phyloP scores from a whole-genome alignment of 2,888 invertebrate species.

The Teinopalpus imperialis region DNA sequence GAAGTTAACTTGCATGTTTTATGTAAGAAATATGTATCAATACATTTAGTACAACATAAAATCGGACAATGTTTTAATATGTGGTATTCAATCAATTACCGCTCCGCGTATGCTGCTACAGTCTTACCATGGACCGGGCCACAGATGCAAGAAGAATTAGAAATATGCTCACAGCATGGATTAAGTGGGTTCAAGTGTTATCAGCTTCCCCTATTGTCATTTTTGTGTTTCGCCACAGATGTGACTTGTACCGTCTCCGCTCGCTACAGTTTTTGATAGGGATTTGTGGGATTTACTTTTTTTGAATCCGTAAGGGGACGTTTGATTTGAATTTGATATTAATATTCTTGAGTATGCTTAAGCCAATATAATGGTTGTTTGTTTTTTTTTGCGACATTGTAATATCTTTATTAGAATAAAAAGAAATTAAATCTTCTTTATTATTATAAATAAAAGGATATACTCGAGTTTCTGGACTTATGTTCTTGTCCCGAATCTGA shows the following conservation, averaged over 20 bases:
- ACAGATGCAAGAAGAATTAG: slow-evolving; percentile 65
- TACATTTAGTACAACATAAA: too few relatives aligned
- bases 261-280: slow-evolving; percentile 42
- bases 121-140: slow-evolving; percentile 37
- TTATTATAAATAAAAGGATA: too few relatives aligned
- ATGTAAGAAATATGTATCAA: too few relatives aligned
- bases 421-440: too few relatives aligned
- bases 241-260: slow-evolving; percentile 36
- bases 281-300: slow-evolving; percentile 37
- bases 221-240: slow-evolving; percentile 44
- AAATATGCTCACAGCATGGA: slow-evolving; percentile 53
- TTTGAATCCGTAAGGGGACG: slow-evolving; percentile 11
- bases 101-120: slow-evolving; percentile 10
- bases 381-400: too few relatives aligned
- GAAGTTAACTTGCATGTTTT: too few relatives aligned
- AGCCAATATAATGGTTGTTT: too few relatives aligned
- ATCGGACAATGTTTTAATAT: too few relatives aligned
- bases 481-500: too few relatives aligned
- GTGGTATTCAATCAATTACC: not conserved
- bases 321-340: slow-evolving; percentile 23
- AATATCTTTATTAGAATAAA: too few relatives aligned
- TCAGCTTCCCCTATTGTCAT: slow-evolving; percentile 50
- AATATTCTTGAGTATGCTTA: slow-evolving; percentile 10
- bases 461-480: too few relatives aligned
- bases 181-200: slow-evolving; percentile 52